These are phyloP conservation scores for Meiosimyza decipiens DNA, from an alignment of 2,888 invertebrate genomes.

Conservation along the genomic window DNA sequence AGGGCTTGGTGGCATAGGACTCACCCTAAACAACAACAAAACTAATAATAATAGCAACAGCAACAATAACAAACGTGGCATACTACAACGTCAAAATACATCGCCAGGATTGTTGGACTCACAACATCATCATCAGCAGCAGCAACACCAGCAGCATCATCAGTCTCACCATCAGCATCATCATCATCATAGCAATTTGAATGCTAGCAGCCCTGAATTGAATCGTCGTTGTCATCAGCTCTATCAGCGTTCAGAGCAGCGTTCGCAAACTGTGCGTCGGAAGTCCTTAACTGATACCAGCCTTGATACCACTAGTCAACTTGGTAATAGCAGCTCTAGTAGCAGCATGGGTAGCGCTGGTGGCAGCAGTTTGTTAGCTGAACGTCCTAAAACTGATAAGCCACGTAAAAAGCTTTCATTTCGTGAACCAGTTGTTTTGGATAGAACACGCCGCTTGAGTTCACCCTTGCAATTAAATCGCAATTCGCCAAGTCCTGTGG, in stretches of 20 bases:
- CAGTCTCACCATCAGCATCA: constrained; percentile 27
- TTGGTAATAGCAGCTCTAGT: constrained; percentile 53
- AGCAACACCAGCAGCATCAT: constrained; percentile 27
- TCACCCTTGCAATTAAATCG: constrained; percentile 51
- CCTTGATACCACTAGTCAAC: constrained; percentile 46
- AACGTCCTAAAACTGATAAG: constrained; percentile 65
- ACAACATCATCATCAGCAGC: constrained; percentile 28
- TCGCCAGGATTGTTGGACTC: constrained; percentile 28
- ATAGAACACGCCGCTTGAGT: constrained; percentile 51
- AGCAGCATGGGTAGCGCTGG: constrained; percentile 60
- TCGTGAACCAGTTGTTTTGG: constrained; percentile 75
- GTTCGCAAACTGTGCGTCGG: constrained; percentile 53
- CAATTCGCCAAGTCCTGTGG: not conserved
- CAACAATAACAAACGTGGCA: constrained; percentile 50
- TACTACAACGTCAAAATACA: constrained; percentile 55
- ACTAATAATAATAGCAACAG: constrained; percentile 5
- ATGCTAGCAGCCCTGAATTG: not conserved
- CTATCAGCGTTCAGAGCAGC: constrained; percentile 51
- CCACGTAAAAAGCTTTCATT: constrained; percentile 89
- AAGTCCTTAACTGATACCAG: constrained; percentile 57
- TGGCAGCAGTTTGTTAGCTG: constrained; percentile 51
- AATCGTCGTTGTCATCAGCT: constrained; percentile 34
- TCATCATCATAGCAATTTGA: constrained; percentile 17
- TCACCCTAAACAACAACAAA: constrained; percentile 38
- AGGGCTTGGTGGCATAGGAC: constrained; percentile 8